Evolutionary conservation across 2,888 invertebrate genomes (phyloP).

Genomic region (Nymphalis urticae): DNA sequence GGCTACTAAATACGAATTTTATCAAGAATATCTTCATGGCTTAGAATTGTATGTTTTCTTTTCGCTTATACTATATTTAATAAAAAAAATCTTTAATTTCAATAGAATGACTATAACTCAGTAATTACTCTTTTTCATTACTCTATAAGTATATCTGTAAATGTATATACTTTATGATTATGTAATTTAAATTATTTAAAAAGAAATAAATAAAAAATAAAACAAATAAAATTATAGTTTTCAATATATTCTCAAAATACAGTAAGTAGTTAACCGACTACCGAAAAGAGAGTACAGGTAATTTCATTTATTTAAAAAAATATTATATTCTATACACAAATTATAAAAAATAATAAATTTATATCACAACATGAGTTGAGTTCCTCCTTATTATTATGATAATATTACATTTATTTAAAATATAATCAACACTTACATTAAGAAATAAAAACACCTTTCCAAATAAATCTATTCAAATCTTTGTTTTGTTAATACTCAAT

Average conservation of each 20-base stretch:
- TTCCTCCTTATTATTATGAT: conserved; percentile 14
- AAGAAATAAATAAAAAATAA: background rate
- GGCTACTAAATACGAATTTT: conserved; percentile 42
- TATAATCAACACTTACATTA: background rate
- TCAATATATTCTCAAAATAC: conserved; percentile 26
- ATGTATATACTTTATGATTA: too few species aligned
- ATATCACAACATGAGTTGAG: conserved; percentile 27
- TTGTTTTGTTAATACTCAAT: too few species aligned
- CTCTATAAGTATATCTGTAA: too few species aligned
- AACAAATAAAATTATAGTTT: background rate
- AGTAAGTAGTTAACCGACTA: conserved; percentile 31
- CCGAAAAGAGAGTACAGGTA: conserved; percentile 13
- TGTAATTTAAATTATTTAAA: too few species aligned
- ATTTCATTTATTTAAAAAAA: background rate
- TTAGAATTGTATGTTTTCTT: background rate
- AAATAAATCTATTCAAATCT: background rate
- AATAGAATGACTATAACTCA: too few species aligned
- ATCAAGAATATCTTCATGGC: conserved; percentile 23
- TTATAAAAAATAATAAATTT: conserved; percentile 4
- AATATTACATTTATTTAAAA: conserved; percentile 5
- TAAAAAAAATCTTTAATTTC: background rate
- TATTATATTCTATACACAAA: conserved; percentile 1
- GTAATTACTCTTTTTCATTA: too few species aligned
- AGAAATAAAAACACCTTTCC: background rate
- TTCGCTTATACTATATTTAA: background rate